Evolutionary conservation across 2,113 vertebrate species (phyloP), one percentile per base, ranked within the genome.

Genomic region (Cyprinodon tularosa): DNA sequence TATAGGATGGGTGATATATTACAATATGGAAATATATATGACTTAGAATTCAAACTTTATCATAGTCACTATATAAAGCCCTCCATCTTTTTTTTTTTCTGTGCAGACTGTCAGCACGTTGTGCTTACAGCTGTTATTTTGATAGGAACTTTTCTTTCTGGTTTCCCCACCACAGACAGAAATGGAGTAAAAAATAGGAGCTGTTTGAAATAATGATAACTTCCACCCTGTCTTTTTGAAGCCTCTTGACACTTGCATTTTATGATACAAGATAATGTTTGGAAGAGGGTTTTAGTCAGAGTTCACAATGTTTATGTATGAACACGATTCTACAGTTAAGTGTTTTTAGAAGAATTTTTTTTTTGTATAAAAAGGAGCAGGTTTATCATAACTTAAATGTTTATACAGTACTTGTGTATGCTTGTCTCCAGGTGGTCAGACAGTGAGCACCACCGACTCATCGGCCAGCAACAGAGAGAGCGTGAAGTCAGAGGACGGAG

Each of bases 391-490:
- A 62, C 14, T 63, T 64, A 62, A 61, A 63, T 40, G 14, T 15
- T 12, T 3, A 2, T 14, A 0, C 44, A 29, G 29, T 29, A 29
- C 29, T 29, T 78, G 12, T 63, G 53, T 78, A 10, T 77, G 40
- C 84, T 7, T 81, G 44, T 60, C 67, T 84, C 1, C 84, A 99
- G 98, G 98, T 86, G 98, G 98, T 75, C 98, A 99, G 86, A 99
- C 98, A 0, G 97, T 99, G 44, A 99, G 98, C 82, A 99, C 98
- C 76, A 99, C 98, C 0, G 98, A 99, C 86, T 99, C 98, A 4
- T 99, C 98, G 12, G 95, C 98, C 85, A 99, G 97, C 89, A 99
- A 99, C 94, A 93, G 98, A 71, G 98, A 99, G 72, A 99, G 98
- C 0, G 98, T 99, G 79, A 99, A 99, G 91, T 99, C 97, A 0